Conservation (phyloP, 2,888 invertebrate species). For the Ochropleura leucogaster region DNA sequence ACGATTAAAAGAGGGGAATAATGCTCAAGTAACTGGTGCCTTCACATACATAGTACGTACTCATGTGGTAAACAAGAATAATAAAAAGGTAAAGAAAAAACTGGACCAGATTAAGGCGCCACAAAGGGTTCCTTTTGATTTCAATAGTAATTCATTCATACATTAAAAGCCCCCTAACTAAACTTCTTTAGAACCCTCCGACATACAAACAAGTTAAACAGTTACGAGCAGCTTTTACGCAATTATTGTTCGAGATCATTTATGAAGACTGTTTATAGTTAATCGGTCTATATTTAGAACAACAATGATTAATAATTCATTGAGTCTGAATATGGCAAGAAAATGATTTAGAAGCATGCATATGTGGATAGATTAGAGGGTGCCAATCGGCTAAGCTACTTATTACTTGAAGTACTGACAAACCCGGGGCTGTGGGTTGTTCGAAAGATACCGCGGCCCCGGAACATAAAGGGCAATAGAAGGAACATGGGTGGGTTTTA, state of each 20-base stretch:
- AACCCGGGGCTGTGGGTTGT: too few relatives aligned
- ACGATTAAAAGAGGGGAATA: constrained; percentile 78
- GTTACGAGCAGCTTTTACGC: constrained; percentile 54
- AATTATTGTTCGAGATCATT: constrained; percentile 34
- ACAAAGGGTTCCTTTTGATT: constrained; percentile 76
- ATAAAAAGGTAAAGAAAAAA: constrained; percentile 76
- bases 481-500: too few relatives aligned
- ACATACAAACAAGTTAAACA: constrained; percentile 70
- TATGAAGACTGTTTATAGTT: constrained; percentile 24
- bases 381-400: background rate
- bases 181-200: constrained; percentile 45
- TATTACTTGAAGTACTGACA: background rate
- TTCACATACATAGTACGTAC: constrained; percentile 67
- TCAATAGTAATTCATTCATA: constrained; percentile 61
- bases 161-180: constrained; percentile 62
- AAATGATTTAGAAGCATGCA: constrained; percentile 13
- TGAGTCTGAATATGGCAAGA: background rate
- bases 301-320: constrained; percentile 20
- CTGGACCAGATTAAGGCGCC: constrained; percentile 81
- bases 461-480: too few relatives aligned
- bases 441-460: too few relatives aligned
- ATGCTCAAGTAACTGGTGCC: constrained; percentile 71
- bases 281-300: constrained; percentile 10
- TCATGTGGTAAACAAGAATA: constrained; percentile 84
- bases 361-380: background rate